Percentiles rank a stretch among this genome's conserved stretches.
phyloP scores from a whole-genome alignment of 2,113 vertebrate genomes.

The Eurypyga helias region DNA sequence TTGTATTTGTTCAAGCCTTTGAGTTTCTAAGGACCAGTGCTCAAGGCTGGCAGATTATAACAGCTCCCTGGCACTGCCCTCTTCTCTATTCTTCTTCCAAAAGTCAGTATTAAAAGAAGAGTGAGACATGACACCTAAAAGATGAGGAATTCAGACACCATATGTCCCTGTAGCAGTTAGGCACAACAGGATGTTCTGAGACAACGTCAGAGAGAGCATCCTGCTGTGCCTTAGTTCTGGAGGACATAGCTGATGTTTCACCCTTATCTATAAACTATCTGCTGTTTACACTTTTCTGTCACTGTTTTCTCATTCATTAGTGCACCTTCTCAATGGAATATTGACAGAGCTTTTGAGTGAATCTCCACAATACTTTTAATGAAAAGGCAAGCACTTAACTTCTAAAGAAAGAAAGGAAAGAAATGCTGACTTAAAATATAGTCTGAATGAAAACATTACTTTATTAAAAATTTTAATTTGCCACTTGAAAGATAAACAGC shows the following conservation, averaged over 20 bases:
- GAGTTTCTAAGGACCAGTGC: background rate
- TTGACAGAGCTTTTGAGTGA: background rate
- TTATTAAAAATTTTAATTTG: background rate
- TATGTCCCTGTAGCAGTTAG: background rate
- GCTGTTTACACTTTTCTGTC: background rate
- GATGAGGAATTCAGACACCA: background rate
- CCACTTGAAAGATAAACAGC: background rate
- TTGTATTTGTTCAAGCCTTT: background rate
- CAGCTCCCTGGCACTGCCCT: background rate
- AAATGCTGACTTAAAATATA: background rate
- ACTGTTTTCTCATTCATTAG: background rate
- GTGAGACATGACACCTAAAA: background rate
- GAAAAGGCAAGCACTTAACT: background rate
- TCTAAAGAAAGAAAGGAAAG: background rate
- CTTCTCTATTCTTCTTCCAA: background rate
- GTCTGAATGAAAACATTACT: background rate
- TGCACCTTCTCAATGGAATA: background rate
- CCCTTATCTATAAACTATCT: background rate
- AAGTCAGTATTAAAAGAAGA: background rate
- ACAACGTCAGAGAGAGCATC: background rate
- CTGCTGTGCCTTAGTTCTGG: background rate
- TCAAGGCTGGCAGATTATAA: background rate
- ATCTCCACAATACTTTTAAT: background rate
- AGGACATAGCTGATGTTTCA: background rate
- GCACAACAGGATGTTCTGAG: background rate